phyloP scores from a whole-genome alignment of 2,888 invertebrate species.

The Aricia artaxerxes region DNA sequence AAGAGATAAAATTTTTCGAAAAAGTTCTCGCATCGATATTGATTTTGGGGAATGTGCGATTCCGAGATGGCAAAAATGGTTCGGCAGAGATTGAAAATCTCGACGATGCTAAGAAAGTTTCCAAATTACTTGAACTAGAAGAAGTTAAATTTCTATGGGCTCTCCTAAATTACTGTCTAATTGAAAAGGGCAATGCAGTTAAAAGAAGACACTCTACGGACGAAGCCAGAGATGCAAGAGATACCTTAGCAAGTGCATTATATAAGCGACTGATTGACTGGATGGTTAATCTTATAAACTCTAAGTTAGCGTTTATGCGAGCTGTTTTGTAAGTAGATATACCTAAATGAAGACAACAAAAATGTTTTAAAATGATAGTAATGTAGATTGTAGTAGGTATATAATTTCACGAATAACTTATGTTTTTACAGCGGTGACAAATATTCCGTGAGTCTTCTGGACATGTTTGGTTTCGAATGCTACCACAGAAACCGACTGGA shows the following conservation, averaged over 20 bases:
- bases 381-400: too few species aligned
- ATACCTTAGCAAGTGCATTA: constrained; percentile 91
- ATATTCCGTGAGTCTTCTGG: constrained; percentile 89
- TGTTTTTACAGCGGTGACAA: constrained; percentile 87
- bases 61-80: constrained; percentile 83
- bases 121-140: constrained; percentile 88
- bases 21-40: constrained; percentile 87
- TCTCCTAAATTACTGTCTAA: constrained; percentile 91
- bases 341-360: constrained; percentile 13
- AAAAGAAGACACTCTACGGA: constrained; percentile 85
- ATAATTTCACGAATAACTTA: constrained; percentile 29
- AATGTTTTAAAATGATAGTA: not conserved
- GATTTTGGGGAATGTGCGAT: constrained; percentile 88
- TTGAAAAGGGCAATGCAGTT: constrained; percentile 86
- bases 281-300: constrained; percentile 91
- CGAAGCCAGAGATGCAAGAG: constrained; percentile 91
- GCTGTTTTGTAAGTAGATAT: constrained; percentile 93
- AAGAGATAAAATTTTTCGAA: constrained; percentile 85
- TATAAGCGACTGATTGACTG: constrained; percentile 94
- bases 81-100: constrained; percentile 87
- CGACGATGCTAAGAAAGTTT: constrained; percentile 86
- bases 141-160: constrained; percentile 92
- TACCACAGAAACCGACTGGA: constrained; percentile 92
- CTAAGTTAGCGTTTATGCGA: constrained; percentile 89
- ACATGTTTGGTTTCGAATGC: constrained; percentile 96